These are phyloP conservation scores for Lumbricus terrestris DNA, from an alignment of 2,888 invertebrate species.

Conservation along the genomic window DNA sequence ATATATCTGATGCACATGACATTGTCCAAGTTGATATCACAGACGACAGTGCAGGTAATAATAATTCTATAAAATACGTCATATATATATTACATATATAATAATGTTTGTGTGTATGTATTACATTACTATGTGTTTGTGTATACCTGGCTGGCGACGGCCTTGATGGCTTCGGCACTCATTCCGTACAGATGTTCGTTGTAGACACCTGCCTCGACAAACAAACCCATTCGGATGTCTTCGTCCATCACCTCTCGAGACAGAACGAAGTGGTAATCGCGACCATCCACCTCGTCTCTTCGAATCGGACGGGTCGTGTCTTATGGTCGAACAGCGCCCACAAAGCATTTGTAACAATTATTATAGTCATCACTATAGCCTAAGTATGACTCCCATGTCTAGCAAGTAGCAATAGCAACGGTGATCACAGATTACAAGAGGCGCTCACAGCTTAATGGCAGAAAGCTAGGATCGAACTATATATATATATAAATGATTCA, in stretches of 20 bases:
- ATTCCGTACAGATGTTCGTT: slow-evolving; percentile 14
- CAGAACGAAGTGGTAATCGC: background rate
- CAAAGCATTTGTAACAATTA: background rate
- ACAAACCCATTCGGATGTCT: background rate
- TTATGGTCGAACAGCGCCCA: background rate
- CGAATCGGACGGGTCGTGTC: slow-evolving; percentile 7
- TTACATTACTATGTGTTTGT: background rate
- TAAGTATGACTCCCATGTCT: too few relatives aligned
- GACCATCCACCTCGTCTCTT: background rate
- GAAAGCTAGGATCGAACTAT: too few relatives aligned
- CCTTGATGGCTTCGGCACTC: slow-evolving; percentile 4
- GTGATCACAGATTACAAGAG: too few relatives aligned
- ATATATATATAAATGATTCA: too few relatives aligned
- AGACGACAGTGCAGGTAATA: too few relatives aligned
- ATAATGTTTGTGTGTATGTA: slow-evolving; percentile 20
- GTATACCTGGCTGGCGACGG: background rate
- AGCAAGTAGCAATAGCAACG: too few relatives aligned
- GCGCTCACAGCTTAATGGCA: too few relatives aligned
- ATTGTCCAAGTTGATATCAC: too few relatives aligned
- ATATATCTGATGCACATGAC: too few relatives aligned
- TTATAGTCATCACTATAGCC: too few relatives aligned
- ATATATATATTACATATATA: background rate
- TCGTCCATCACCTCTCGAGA: background rate
- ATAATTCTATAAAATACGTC: too few relatives aligned
- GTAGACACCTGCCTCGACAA: slow-evolving; percentile 10